Conservation (phyloP, 1,140 invertebrate species). For the Drosophila rufa region DNA sequence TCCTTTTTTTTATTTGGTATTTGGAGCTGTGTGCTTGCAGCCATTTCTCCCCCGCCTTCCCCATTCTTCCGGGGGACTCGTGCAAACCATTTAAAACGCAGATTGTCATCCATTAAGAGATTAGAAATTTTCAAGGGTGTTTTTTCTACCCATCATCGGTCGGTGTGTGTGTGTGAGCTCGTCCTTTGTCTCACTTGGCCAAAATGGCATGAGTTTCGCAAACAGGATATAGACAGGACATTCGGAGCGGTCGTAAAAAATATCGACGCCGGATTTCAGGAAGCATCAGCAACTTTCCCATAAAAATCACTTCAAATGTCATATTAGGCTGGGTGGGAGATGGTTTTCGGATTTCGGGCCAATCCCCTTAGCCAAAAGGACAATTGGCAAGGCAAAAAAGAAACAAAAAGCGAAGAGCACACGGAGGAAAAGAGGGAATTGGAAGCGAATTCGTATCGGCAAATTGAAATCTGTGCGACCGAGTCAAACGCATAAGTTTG, state of each 20-base stretch:
- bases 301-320: slow-evolving; percentile 84
- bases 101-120: slow-evolving; percentile 83
- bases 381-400: slow-evolving; percentile 61
- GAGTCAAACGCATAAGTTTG: slow-evolving; percentile 72
- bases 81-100: slow-evolving; percentile 82
- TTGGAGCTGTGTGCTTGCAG: slow-evolving; percentile 16
- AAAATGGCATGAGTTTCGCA: slow-evolving; percentile 73
- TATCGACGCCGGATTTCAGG: slow-evolving; percentile 50
- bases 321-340: slow-evolving; percentile 65
- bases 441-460: slow-evolving; percentile 69
- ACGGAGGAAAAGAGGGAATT: background rate
- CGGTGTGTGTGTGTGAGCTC: slow-evolving; percentile 17
- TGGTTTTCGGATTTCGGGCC: slow-evolving; percentile 45
- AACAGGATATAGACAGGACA: slow-evolving; percentile 66
- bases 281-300: slow-evolving; percentile 79
- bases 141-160: slow-evolving; percentile 45
- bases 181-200: slow-evolving; percentile 70
- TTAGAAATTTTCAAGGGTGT: slow-evolving; percentile 80
- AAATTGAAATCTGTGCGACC: slow-evolving; percentile 77
- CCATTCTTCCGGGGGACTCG: slow-evolving; percentile 47
- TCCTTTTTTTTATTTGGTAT: slow-evolving; percentile 1
- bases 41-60: slow-evolving; percentile 12
- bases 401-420: background rate
- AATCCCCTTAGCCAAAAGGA: slow-evolving; percentile 57
- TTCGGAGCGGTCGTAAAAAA: slow-evolving; percentile 64